Conservation (phyloP, 2,888 invertebrate species). For the Eristalis pertinax region DNA sequence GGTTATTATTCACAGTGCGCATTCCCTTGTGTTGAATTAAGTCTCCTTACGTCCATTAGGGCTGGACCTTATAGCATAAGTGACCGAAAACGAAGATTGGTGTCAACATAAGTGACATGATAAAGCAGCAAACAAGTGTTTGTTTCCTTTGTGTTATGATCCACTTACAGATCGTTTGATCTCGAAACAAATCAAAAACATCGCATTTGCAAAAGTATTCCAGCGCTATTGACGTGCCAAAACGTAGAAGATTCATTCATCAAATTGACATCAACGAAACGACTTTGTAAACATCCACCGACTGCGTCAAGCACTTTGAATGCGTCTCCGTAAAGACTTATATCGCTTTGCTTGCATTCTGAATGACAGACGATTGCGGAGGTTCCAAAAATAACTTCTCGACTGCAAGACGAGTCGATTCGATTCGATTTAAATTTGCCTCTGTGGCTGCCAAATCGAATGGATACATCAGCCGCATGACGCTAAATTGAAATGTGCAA, state of each 20-base stretch:
- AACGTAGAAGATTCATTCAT: constrained; percentile 11
- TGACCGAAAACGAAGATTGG: too few species aligned
- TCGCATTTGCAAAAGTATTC: not conserved
- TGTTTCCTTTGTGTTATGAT: too few species aligned
- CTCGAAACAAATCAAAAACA: not conserved
- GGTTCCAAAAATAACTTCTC: not conserved
- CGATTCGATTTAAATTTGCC: not conserved
- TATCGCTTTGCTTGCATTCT: constrained; percentile 34
- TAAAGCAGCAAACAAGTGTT: too few species aligned
- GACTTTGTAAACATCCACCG: constrained; percentile 10
- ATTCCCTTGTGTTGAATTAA: too few species aligned
- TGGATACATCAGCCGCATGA: not conserved
- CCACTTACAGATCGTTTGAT: not conserved
- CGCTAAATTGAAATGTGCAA: not conserved
- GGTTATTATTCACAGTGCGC: too few species aligned
- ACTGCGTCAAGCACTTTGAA: constrained; percentile 37
- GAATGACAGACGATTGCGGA: constrained; percentile 1
- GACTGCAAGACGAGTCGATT: not conserved
- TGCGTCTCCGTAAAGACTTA: constrained; percentile 1
- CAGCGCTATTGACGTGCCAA: not conserved
- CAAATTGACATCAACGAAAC: constrained; percentile 1
- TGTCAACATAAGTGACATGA: too few species aligned
- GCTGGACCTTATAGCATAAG: too few species aligned
- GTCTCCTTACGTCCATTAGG: too few species aligned
- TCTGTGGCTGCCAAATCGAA: not conserved